Conservation (phyloP, 2,888 invertebrate genomes). For the Lycaena phlaeas region DNA sequence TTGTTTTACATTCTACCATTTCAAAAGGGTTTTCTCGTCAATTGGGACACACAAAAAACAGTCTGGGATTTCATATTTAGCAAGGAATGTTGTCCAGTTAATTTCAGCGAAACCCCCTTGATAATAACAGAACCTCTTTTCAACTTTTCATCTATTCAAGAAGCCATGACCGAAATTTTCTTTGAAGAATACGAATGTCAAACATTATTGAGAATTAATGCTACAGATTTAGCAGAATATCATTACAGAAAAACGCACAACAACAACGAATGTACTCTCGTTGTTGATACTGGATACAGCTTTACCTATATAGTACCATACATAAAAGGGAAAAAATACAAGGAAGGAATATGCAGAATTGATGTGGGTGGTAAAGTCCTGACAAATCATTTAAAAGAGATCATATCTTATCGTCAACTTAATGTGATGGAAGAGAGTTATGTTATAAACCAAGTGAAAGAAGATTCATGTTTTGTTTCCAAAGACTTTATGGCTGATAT, state of each 20-base stretch:
- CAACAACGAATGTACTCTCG: slow-evolving; percentile 79
- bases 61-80: slow-evolving; percentile 97
- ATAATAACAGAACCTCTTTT: slow-evolving; percentile 95
- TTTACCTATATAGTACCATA: slow-evolving; percentile 96
- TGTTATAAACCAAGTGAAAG: slow-evolving; percentile 98
- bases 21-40: slow-evolving; percentile 94
- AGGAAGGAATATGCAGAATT: slow-evolving; percentile 82
- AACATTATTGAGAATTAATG: slow-evolving; percentile 84
- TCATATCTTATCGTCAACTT: slow-evolving; percentile 94
- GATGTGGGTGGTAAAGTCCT: slow-evolving; percentile 97
- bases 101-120: slow-evolving; percentile 83
- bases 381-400: slow-evolving; percentile 98
- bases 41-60: slow-evolving; percentile 96
- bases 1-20: slow-evolving; percentile 94
- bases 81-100: slow-evolving; percentile 85
- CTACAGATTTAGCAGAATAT: slow-evolving; percentile 85
- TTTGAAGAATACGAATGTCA: slow-evolving; percentile 98
- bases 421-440: slow-evolving; percentile 99
- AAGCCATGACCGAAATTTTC: slow-evolving; percentile 95
- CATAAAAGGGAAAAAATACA: slow-evolving; percentile 80
- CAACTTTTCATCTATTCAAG: slow-evolving; percentile 93
- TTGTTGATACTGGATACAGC: slow-evolving; percentile 96
- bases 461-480: slow-evolving; percentile 96
- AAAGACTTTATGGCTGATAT: slow-evolving; percentile 87
- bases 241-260: slow-evolving; percentile 67